phyloP scores from a whole-genome alignment of 2,888 invertebrate genomes.

The Thelaira solivaga region DNA sequence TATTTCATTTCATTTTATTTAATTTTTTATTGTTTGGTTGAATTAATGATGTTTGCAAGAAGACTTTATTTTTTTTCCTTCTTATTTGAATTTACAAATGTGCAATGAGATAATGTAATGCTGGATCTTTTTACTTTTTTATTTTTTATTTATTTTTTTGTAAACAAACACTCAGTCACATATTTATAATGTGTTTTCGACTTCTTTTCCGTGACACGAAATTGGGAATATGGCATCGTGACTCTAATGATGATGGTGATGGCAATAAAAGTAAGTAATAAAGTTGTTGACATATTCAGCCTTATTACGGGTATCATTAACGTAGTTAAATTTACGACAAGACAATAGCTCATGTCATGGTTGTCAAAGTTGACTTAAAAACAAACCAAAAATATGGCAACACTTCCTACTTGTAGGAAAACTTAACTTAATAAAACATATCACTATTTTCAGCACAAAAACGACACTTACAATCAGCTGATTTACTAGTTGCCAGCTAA shows the following conservation, averaged over 20 bases:
- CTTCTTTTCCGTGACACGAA: constrained; percentile 8
- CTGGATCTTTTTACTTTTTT: background rate
- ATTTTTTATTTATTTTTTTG: background rate
- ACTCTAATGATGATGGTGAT: constrained; percentile 28
- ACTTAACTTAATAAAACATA: too few relatives aligned
- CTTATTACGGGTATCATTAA: too few relatives aligned
- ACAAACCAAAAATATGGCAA: too few relatives aligned
- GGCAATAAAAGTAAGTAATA: constrained; percentile 33
- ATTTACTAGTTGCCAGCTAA: too few relatives aligned
- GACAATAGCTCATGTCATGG: too few relatives aligned
- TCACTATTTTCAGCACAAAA: too few relatives aligned
- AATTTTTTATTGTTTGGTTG: constrained; percentile 36
- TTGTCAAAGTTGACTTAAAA: too few relatives aligned
- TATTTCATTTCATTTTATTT: constrained; percentile 44
- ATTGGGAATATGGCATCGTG: constrained; percentile 16
- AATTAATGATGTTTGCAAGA: constrained; percentile 33
- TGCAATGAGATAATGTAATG: background rate
- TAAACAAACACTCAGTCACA: background rate
- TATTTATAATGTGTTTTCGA: constrained; percentile 2
- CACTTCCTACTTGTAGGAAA: too few relatives aligned
- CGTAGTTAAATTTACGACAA: too few relatives aligned
- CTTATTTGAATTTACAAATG: background rate
- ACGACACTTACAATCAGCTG: too few relatives aligned
- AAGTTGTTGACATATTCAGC: constrained; percentile 26
- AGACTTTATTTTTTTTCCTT: background rate